Evolutionary conservation across 2,113 vertebrate genomes (phyloP), one percentile per base, ranked within the genome.

Genomic region (Muntiacus muntjak): DNA sequence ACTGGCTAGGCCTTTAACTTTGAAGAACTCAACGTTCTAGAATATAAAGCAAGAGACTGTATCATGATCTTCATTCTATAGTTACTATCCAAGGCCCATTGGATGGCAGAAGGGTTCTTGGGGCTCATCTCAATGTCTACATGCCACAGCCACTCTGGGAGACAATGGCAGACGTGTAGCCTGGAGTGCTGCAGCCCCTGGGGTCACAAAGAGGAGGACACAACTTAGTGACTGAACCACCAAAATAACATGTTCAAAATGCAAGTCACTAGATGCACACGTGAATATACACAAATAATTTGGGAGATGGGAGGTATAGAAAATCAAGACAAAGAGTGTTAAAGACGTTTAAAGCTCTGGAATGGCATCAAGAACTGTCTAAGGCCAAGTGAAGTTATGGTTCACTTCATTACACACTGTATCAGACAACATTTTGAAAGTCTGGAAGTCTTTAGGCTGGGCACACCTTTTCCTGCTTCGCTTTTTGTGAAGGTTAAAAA

Each of bases 321-420:
- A 90, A 92, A 96, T 87, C 43, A 89, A 89, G 36, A 76, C 2
- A 81, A 79, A 85, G 3, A 50, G 25, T 33, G 88, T 82, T 25
- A 55, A 43, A 36, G 40, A 36, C 23, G 6, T 90, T 90, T 11
- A 60, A 17, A 94, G 30, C 2, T 87, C 87, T 87, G 76, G 12
- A 30, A 67, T 45, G 23, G 0, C 5, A 36, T 14, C 58, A 19
- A 60, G 67, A 45, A 78, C 19, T 60, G 36, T 16, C 2, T 30
- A 33, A 96, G 33, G 2, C 47, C 55, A 14, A 43, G 33, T 45
- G 30, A 92, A 55, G 19, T 74, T 23, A 40, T 23, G n/a, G n/a
- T 40, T 40, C n/a, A 23, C 67, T 62, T 12, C 21, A 71, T 6
- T 12, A 25, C 13, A 43, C 33, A 64, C 19, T 92, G 8, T 30